Percentiles rank a stretch among this genome's conserved stretches.
Conservation (phyloP, 2,797 vertebrate species). For the Cygnus olor region DNA sequence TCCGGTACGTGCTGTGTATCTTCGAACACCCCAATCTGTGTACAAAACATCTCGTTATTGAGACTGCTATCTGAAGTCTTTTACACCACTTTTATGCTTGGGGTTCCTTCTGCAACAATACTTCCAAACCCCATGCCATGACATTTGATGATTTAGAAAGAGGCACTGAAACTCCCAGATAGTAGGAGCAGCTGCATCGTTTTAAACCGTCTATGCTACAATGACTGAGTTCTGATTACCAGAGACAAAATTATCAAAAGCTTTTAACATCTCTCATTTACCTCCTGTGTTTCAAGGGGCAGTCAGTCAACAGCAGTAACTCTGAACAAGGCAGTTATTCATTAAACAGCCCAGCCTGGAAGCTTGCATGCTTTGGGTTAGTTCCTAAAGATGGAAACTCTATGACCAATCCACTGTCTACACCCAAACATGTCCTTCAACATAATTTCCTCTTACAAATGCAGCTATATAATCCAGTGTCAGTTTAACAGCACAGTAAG, state of each 20-base stretch:
- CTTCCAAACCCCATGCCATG: background rate
- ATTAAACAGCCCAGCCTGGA: fast-evolving
- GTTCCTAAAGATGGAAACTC: background rate
- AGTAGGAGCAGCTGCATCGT: background rate
- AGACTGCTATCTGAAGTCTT: background rate
- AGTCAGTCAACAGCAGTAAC: fast-evolving
- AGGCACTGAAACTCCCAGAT: fast-evolving
- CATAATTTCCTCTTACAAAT: background rate
- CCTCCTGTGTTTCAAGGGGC: background rate
- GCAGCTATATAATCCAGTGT: fast-evolving
- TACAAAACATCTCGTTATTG: background rate
- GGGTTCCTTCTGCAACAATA: background rate
- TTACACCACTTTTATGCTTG: background rate
- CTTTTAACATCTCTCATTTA: background rate
- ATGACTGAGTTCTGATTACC: background rate
- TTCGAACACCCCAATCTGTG: background rate
- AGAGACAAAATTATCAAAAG: background rate
- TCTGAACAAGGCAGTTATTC: background rate
- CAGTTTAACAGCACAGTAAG: background rate
- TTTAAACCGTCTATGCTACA: background rate
- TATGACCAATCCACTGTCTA: background rate
- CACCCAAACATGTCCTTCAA: background rate
- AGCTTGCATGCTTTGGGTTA: fast-evolving
- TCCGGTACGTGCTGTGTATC: background rate
- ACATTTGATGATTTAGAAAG: background rate